A percentile compares a stretch with the other conserved stretches of the same genome.
These are phyloP conservation scores for Muscicapa striata DNA, from an alignment of 2,797 vertebrate species.

Conservation along the genomic window DNA sequence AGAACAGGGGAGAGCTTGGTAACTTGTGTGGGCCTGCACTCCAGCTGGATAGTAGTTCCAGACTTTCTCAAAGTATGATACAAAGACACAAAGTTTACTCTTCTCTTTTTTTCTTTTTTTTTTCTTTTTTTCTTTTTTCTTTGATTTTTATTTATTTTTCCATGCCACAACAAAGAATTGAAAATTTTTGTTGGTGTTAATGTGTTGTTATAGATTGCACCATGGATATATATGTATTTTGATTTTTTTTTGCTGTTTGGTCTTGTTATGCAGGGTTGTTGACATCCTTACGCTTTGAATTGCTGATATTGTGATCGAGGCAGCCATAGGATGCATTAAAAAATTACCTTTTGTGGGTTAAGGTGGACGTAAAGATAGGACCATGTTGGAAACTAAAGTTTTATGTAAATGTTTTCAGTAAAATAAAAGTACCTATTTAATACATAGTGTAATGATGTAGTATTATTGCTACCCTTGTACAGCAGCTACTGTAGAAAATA, in stretches of 20 bases:
- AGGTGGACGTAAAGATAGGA: not conserved
- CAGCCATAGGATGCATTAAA: not conserved
- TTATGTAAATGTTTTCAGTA: not conserved
- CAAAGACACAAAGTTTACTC: not conserved
- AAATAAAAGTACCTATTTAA: not conserved
- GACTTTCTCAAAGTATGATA: not conserved
- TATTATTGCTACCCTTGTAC: not conserved
- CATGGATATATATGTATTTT: not conserved
- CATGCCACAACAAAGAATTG: not conserved
- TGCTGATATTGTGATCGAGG: not conserved
- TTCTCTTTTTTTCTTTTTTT: too few species aligned
- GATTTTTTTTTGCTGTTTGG: not conserved
- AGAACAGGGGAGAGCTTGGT: not conserved
- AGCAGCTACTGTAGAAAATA: not conserved
- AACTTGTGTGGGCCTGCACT: not conserved
- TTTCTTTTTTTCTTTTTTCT: too few species aligned
- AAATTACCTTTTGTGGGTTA: not conserved
- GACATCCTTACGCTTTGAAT: not conserved
- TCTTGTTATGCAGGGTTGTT: not conserved
- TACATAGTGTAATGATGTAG: not conserved
- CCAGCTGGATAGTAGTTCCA: not conserved
- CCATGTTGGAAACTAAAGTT: not conserved
- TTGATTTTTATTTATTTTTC: too few species aligned
- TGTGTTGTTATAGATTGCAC: not conserved
- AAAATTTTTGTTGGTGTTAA: not conserved